These are phyloP conservation scores for Cuniculus paca DNA, from an alignment of 2,797 vertebrate genomes.

Conservation along the genomic window DNA sequence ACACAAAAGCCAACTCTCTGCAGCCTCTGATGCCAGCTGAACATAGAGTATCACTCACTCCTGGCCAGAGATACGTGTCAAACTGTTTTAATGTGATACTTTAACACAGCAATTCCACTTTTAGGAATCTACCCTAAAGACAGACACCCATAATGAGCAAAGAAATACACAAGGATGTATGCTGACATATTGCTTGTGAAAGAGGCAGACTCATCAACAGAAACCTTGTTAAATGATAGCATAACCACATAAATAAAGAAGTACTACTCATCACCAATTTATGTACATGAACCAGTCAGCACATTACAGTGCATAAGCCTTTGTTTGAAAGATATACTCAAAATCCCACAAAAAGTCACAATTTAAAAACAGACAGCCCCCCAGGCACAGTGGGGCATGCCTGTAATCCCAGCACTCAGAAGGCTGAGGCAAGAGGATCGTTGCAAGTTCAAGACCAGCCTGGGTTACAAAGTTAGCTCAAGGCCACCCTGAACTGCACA, in stretches of 20 bases:
- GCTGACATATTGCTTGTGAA: background rate
- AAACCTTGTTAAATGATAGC: conserved; percentile 42
- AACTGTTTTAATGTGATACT: conserved; percentile 9
- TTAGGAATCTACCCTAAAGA: conserved; percentile 44
- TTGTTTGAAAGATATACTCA: conserved; percentile 39
- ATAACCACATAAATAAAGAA: background rate
- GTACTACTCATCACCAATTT: background rate
- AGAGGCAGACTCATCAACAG: background rate
- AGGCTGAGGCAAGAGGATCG: no score
- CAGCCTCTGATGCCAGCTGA: background rate
- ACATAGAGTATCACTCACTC: background rate
- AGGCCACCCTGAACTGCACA: no score
- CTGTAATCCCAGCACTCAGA: no score
- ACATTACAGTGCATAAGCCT: background rate
- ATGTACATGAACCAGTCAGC: background rate
- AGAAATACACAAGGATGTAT: background rate
- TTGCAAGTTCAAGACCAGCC: no score
- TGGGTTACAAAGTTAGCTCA: no score
- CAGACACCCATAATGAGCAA: background rate
- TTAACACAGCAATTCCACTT: conserved; percentile 57
- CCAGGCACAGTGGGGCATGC: no score
- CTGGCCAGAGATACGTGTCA: background rate
- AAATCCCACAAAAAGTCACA: background rate
- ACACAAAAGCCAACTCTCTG: background rate
- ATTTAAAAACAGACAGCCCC: background rate